Evolutionary conservation across 1,140 invertebrate genomes (phyloP), one percentile per base, ranked within the genome.

Genomic region (Harlomillsia oculata): DNA sequence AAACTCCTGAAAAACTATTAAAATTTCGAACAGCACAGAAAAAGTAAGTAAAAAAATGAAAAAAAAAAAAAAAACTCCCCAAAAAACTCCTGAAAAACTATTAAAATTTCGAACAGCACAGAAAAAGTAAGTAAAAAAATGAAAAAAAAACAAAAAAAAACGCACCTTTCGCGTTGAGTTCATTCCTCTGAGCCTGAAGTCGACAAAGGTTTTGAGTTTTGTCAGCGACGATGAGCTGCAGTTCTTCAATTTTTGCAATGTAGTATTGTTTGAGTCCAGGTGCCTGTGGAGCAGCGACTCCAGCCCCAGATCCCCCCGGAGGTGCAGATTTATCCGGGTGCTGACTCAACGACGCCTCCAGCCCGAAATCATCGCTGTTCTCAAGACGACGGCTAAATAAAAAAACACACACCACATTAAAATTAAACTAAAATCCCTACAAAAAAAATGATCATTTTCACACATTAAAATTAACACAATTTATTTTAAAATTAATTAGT

Each of bases 101-200:
- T n/a, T n/a, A n/a, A n/a, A n/a, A n/a, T n/a, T n/a, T n/a, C n/a
- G n/a, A n/a, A n/a, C n/a, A n/a, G n/a, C n/a, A n/a, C n/a, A n/a
- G n/a, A n/a, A n/a, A n/a, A n/a, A n/a, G n/a, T n/a, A n/a, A n/a
- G n/a, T n/a, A n/a, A n/a, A n/a, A n/a, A n/a, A n/a, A n/a, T n/a
- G n/a, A n/a, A n/a, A n/a, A n/a, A n/a, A n/a, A n/a, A n/a, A n/a
- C n/a, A n/a, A n/a, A n/a, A n/a, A n/a, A n/a, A n/a, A n/a, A n/a
- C n/a, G n/a, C 76, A 91, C 87, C 91, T 87, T 99, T 99, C 6
- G 95, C 93, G 77, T 99, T 99, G 0, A 99, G 82, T 75, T 99
- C 96, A 83, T 99, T 99, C 67, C 97, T 79, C 70, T 99, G 96
- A 16, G 97, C 97, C 77, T 99, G 94, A 43, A 99, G 76, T 72